Evolutionary conservation across 2,888 invertebrate genomes (phyloP).

Genomic region (Plagodis pulveraria): DNA sequence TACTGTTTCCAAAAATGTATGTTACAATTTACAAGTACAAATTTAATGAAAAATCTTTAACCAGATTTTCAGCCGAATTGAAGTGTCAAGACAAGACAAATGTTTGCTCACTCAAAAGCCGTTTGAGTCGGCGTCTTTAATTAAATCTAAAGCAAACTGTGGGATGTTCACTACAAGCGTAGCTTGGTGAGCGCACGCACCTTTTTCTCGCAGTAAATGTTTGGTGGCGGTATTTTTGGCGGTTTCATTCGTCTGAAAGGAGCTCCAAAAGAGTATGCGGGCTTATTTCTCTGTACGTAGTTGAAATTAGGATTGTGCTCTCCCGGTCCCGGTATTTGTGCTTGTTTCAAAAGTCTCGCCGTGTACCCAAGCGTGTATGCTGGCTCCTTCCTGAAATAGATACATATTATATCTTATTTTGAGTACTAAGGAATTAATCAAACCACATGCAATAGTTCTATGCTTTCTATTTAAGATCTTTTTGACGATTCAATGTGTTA

Average conservation of each 20-base stretch:
- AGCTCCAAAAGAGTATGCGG: slow-evolving; percentile 62
- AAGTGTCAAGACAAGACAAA: slow-evolving; percentile 19
- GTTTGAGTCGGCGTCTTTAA: slow-evolving; percentile 14
- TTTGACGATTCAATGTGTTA: too few species aligned
- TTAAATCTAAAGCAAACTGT: slow-evolving; percentile 28
- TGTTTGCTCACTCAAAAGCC: slow-evolving; percentile 26
- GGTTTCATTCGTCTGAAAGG: slow-evolving; percentile 43
- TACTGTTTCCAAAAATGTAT: too few species aligned
- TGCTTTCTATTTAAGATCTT: too few species aligned
- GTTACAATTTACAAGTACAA: too few species aligned
- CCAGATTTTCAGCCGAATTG: background rate
- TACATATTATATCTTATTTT: too few species aligned
- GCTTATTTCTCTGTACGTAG: slow-evolving; percentile 55
- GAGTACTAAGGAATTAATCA: too few species aligned
- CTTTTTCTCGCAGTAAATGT: slow-evolving; percentile 72
- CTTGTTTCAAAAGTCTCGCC: slow-evolving; percentile 28
- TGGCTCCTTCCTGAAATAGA: slow-evolving; percentile 53
- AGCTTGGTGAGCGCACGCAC: slow-evolving; percentile 39
- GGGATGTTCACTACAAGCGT: background rate
- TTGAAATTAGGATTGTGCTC: slow-evolving; percentile 64
- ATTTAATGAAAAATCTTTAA: too few species aligned
- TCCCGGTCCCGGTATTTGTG: slow-evolving; percentile 60
- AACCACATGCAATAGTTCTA: too few species aligned
- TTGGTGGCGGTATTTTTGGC: slow-evolving; percentile 57
- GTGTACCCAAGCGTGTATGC: slow-evolving; percentile 55